Evolutionary conservation across 2,888 invertebrate genomes (phyloP).

Genomic region (Phanerotoma sp.): DNA sequence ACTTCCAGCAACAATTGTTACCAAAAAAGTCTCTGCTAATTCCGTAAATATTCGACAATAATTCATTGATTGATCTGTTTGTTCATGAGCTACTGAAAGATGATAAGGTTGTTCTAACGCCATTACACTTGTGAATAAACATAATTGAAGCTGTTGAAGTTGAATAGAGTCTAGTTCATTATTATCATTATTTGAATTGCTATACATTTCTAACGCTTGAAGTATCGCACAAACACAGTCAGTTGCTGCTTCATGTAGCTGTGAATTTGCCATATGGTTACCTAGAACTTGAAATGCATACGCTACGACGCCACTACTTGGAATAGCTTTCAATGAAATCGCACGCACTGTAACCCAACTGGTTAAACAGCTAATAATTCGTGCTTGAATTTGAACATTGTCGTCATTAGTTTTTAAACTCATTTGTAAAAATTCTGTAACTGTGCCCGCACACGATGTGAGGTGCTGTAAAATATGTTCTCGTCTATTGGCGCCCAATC

Average conservation of each 20-base stretch:
- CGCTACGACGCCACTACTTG: slow-evolving; percentile 72
- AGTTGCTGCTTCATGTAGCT: slow-evolving; percentile 85
- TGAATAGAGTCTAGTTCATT: slow-evolving; percentile 22
- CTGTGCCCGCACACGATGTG: slow-evolving; percentile 71
- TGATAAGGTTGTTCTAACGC: slow-evolving; percentile 85
- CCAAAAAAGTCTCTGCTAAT: slow-evolving; percentile 86
- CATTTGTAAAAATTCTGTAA: slow-evolving; percentile 77
- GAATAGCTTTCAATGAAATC: slow-evolving; percentile 72
- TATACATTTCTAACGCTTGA: slow-evolving; percentile 73
- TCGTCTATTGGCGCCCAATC: slow-evolving; percentile 87
- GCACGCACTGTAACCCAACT: slow-evolving; percentile 89
- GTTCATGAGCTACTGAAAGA: slow-evolving; percentile 88
- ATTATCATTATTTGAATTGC: slow-evolving; percentile 62
- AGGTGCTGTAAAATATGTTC: slow-evolving; percentile 82
- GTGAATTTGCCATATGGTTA: slow-evolving; percentile 64
- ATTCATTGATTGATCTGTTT: slow-evolving; percentile 90
- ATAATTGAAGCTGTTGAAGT: slow-evolving; percentile 72
- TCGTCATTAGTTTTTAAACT: slow-evolving; percentile 69
- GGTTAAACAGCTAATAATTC: slow-evolving; percentile 82
- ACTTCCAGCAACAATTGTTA: slow-evolving; percentile 72
- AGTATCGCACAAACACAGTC: slow-evolving; percentile 88
- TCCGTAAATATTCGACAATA: slow-evolving; percentile 96
- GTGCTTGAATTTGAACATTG: slow-evolving; percentile 69
- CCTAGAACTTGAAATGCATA: slow-evolving; percentile 72
- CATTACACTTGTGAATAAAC: slow-evolving; percentile 80